Percentiles rank a stretch among this genome's conserved stretches.
Conservation (phyloP, 2,797 vertebrate species). For the Sardinella longiceps region DNA sequence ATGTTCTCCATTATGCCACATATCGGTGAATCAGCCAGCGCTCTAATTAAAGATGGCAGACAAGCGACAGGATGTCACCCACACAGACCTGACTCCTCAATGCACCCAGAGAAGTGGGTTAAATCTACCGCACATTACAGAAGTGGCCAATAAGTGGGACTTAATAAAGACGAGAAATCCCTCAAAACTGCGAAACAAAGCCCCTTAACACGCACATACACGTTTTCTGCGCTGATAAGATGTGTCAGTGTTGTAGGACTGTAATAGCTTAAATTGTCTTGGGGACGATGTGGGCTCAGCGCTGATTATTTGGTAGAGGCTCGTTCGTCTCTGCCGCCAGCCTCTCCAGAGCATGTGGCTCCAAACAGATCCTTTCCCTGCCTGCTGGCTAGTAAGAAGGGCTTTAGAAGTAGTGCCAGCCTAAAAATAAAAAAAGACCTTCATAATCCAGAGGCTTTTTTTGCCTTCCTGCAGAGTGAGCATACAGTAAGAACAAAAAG, state of each 20-base stretch:
- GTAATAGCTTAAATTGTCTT: not conserved
- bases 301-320: constrained; percentile 26
- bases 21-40: constrained; percentile 16
- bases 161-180: not conserved
- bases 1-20: not conserved
- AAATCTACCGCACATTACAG: not conserved
- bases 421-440: constrained; percentile 53
- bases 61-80: constrained; percentile 47
- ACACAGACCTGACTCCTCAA: constrained; percentile 41
- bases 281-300: constrained; percentile 26
- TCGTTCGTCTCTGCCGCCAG: not conserved
- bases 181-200: not conserved
- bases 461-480: not conserved
- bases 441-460: constrained; percentile 39
- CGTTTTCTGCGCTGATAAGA: constrained; percentile 29
- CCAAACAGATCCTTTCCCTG: constrained; percentile 21
- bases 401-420: constrained; percentile 46
- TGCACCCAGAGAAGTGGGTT: constrained; percentile 15
- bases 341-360: constrained; percentile 21
- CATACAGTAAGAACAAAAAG: not conserved
- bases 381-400: constrained; percentile 35
- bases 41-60: constrained; percentile 33
- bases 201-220: not conserved
- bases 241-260: constrained; percentile 37
- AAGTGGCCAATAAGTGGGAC: not conserved